Percentiles rank a stretch among this genome's conserved stretches.
phyloP scores from a whole-genome alignment of 2,888 invertebrate species.

The Sisyra nigra region DNA sequence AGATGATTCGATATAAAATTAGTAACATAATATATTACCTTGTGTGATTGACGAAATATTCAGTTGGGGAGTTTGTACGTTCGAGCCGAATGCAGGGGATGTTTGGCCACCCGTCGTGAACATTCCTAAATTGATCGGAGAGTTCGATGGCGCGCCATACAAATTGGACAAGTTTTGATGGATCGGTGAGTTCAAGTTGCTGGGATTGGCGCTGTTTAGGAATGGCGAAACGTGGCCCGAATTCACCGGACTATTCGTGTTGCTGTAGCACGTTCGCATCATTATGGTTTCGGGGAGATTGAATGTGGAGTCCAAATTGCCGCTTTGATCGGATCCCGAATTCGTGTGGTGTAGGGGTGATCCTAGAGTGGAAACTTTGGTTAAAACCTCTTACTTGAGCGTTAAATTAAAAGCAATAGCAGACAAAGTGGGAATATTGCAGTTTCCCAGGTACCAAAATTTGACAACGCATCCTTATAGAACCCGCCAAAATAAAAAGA shows the following conservation, averaged over 20 bases:
- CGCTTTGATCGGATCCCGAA: conserved; percentile 1
- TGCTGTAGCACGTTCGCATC: conserved; percentile 22
- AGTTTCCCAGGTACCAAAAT: too few relatives aligned
- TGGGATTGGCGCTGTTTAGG: conserved; percentile 16
- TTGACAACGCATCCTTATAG: too few relatives aligned
- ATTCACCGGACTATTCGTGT: conserved; percentile 18
- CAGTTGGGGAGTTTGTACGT: conserved; percentile 16
- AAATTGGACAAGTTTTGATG: conserved; percentile 11
- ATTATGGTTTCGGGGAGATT: conserved; percentile 9
- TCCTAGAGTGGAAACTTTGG: conserved; percentile 25
- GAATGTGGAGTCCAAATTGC: conserved; percentile 14
- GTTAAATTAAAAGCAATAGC: too few relatives aligned
- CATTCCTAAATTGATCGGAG: conserved; percentile 6
- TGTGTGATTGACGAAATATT: conserved; percentile 38
- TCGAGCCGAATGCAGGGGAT: conserved; percentile 21
- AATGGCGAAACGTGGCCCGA: conserved; percentile 20
- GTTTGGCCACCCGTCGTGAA: conserved; percentile 18
- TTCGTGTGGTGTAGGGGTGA: conserved; percentile 45
- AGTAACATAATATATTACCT: too few relatives aligned
- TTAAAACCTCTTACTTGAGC: too few relatives aligned
- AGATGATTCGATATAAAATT: too few relatives aligned
- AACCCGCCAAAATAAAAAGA: too few relatives aligned
- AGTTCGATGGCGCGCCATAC: background rate
- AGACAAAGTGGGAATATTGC: too few relatives aligned
- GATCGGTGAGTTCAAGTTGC: conserved; percentile 21